Conservation (phyloP, 2,888 invertebrate species). For the Tyria jacobaeae region DNA sequence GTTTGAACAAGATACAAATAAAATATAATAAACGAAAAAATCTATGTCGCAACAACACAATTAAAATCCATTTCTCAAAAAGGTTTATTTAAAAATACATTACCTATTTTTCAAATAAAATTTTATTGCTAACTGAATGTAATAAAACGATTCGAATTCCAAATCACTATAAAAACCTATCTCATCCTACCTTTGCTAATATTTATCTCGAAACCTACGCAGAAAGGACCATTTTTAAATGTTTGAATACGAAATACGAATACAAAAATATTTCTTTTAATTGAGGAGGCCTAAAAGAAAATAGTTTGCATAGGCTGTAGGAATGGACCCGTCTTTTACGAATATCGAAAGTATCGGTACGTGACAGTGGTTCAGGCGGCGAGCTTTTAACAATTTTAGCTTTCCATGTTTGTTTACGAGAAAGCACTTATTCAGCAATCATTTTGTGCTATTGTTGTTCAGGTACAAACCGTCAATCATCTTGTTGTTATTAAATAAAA, state of each 20-base stretch:
- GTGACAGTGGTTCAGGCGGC: slow-evolving; percentile 41
- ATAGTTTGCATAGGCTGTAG: slow-evolving; percentile 30
- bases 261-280: slow-evolving; percentile 24
- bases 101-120: not conserved
- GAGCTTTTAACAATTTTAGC: slow-evolving; percentile 56
- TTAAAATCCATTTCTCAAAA: not conserved
- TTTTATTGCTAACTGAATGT: not conserved
- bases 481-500: too few relatives aligned
- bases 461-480: slow-evolving; percentile 8
- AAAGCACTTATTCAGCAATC: slow-evolving; percentile 30
- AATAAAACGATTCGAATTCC: not conserved
- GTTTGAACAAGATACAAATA: too few relatives aligned
- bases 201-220: slow-evolving; percentile 1
- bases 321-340: slow-evolving; percentile 38
- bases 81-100: not conserved
- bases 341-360: slow-evolving; percentile 50
- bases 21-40: too few relatives aligned
- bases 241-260: not conserved
- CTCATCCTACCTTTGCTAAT: not conserved
- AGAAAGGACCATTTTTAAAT: not conserved
- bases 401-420: slow-evolving; percentile 46
- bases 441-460: slow-evolving; percentile 31
- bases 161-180: not conserved
- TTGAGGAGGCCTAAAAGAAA: slow-evolving; percentile 26
- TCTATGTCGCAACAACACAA: not conserved